A percentile compares a stretch with the other conserved stretches of the same genome.
Evolutionary conservation across 2,888 invertebrate genomes (phyloP).

Genomic region (Amphiduros pacificus): DNA sequence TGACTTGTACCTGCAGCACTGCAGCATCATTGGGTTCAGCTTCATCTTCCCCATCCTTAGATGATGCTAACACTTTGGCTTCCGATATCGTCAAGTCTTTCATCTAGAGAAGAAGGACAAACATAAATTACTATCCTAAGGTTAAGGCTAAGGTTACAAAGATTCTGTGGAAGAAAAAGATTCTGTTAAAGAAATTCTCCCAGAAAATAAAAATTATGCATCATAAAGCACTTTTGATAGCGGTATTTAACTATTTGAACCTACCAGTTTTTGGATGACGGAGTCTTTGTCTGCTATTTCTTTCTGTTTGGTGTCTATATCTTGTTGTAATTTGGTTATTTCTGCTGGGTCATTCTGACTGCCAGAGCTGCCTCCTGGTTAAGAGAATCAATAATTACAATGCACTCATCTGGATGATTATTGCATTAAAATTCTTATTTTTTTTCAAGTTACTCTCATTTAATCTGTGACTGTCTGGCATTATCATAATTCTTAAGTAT

Average conservation of each 20-base stretch:
- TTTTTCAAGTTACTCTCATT: too few species aligned
- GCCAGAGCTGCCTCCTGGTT: too few species aligned
- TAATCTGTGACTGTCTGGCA: too few species aligned
- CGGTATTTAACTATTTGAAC: constrained; percentile 13
- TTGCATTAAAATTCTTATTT: too few species aligned
- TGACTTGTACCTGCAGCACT: not conserved
- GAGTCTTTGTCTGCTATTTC: constrained; percentile 44
- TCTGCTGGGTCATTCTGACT: too few species aligned
- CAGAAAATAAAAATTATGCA: not conserved
- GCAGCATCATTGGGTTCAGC: constrained; percentile 26
- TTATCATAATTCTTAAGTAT: too few species aligned
- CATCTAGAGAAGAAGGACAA: constrained; percentile 33
- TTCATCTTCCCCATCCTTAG: constrained; percentile 39
- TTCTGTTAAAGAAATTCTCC: not conserved
- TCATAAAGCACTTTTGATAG: not conserved
- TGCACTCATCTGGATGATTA: too few species aligned
- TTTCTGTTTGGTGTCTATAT: constrained; percentile 38
- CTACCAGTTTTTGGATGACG: constrained; percentile 43
- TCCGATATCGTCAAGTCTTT: constrained; percentile 40
- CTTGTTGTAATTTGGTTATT: constrained; percentile 37
- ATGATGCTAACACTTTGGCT: constrained; percentile 33
- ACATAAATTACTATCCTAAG: not conserved
- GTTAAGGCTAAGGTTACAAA: not conserved
- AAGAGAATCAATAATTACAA: too few species aligned
- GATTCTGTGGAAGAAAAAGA: too few species aligned